Base-by-base conservation (phyloP, 2,888 invertebrate genomes). In the Drosophila mayaguana region DNA sequence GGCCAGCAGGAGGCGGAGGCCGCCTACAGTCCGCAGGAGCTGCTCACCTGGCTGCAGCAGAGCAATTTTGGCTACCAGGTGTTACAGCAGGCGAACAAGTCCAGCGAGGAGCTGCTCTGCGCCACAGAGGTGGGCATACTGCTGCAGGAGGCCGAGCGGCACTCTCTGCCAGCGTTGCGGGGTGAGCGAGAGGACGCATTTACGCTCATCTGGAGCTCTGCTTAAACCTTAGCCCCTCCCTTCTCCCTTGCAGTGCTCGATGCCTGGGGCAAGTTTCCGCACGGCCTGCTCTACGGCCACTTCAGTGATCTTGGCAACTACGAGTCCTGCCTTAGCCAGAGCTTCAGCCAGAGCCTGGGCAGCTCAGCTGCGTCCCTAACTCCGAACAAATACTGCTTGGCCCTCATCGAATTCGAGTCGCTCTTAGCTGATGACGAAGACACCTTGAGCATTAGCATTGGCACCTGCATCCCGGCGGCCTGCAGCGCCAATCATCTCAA, bases 231-330 rank as follows among this genome's bases (percentile, higher is more conserved):
- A 12, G 3, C 14, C 14, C 6, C 1, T 1, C 14, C 7, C 5
- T 2, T n/a, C 6, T 18, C 5, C 1, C 2, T 14, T 36, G 6
- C 7, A 93, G 93, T 93, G 81, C 43, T 93, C 1, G 93, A 93
- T 81, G 89, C 93, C 9, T 92, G 92, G 81, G 92, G 93, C 32
- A 93, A 93, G 78, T 70, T 92, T 4, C 93, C 93, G 28, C 80
- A 92, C 4, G 93, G 93, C 22, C 57, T 93, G 34, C 72, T 93
- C 7, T 81, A 75, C 20, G 93, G 93, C 9, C 89, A 93, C 67
- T 82, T 91, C 20, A 81, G 79, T 38, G 92, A 92, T 48, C 68
- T 93, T 32, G 93, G 93, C 50, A 91, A 91, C 73, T 93, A 83
- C 55, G 93, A 93, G 72, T 88, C 93, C 61, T 93, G 93, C 62